phyloP scores from a whole-genome alignment of 1,140 invertebrate species.

The Diabrotica virgifera region DNA sequence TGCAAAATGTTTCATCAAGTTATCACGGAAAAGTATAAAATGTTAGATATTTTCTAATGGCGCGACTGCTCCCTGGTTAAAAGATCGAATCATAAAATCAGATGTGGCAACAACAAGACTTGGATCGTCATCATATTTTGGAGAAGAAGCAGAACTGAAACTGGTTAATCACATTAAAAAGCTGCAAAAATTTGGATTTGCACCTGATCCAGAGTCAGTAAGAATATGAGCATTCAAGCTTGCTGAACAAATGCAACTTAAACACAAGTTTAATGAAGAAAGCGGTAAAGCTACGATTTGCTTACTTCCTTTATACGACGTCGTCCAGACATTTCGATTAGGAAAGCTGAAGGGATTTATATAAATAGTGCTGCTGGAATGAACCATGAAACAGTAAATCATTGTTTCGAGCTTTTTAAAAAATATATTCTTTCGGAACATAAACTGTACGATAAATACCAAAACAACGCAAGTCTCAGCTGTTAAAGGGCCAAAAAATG shows the following conservation, averaged over 20 bases:
- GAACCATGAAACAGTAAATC: too few species aligned
- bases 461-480: too few species aligned
- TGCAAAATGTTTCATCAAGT: too few species aligned
- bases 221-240: constrained; percentile 12
- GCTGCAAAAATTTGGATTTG: constrained; percentile 17
- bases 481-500: too few species aligned
- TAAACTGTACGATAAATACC: too few species aligned
- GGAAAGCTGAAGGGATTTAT: background rate
- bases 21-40: too few species aligned
- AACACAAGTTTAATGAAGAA: constrained; percentile 15
- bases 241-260: constrained; percentile 8
- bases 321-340: constrained; percentile 7
- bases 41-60: too few species aligned
- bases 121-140: constrained; percentile 7
- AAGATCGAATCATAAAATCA: too few species aligned
- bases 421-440: too few species aligned
- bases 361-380: background rate
- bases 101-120: too few species aligned
- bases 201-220: constrained; percentile 10
- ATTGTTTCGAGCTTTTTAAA: too few species aligned
- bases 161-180: constrained; percentile 10
- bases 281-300: constrained; percentile 14
- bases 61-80: too few species aligned
- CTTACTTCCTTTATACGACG: background rate
- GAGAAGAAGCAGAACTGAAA: constrained; percentile 17